Evolutionary conservation across 2,113 vertebrate species (phyloP).

Genomic region (Brienomyrus brachyistius): DNA sequence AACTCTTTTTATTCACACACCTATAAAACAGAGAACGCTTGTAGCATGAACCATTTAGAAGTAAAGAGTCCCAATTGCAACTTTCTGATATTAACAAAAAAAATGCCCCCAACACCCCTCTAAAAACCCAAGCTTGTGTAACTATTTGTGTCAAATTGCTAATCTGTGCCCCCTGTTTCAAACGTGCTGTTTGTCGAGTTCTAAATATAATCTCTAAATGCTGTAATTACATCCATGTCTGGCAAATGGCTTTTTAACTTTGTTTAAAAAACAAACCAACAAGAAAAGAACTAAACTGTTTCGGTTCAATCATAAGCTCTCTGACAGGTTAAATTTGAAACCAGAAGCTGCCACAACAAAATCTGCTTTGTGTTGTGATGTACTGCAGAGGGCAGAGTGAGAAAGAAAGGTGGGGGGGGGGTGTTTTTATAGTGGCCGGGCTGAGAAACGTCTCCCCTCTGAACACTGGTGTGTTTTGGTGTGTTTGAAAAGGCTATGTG

Average conservation of each 20-base stretch:
- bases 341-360: slow-evolving; percentile 25
- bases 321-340: slow-evolving; percentile 25
- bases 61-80: neutral
- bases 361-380: slow-evolving; percentile 20
- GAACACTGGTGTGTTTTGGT: neutral
- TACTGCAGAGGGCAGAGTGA: slow-evolving; percentile 12
- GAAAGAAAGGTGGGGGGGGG: neutral
- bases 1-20: neutral
- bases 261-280: slow-evolving; percentile 20
- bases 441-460: neutral
- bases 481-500: slow-evolving; percentile 17
- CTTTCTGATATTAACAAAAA: slow-evolving; percentile 2
- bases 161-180: slow-evolving; percentile 18
- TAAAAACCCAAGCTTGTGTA: neutral
- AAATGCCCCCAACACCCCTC: neutral
- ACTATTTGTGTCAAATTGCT: slow-evolving; percentile 23
- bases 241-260: slow-evolving; percentile 23
- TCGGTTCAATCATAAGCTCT: slow-evolving; percentile 18
- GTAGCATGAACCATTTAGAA: neutral
- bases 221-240: slow-evolving; percentile 33
- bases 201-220: slow-evolving; percentile 32
- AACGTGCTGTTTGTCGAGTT: slow-evolving; percentile 21
- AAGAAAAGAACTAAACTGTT: slow-evolving; percentile 16
- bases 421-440: slow-evolving; percentile 9
- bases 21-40: neutral